Conservation (phyloP, 1,140 invertebrate genomes). For the Tetranychus cinnabarinus region DNA sequence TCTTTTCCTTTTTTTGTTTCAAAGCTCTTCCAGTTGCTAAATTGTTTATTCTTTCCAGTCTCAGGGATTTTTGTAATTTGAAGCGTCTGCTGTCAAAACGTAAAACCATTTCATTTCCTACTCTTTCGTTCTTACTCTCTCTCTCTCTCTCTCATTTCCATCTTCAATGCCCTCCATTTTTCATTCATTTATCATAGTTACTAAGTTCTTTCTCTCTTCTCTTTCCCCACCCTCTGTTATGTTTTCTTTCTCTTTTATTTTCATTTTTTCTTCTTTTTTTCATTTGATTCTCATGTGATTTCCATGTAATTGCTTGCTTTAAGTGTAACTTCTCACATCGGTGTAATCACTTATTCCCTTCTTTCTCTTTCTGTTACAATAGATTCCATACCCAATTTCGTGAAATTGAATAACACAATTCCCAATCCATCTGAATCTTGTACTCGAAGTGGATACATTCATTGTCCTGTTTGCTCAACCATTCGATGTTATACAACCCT, state of each 20-base stretch:
- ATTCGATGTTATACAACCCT: conserved; percentile 7
- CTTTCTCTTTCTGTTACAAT: background rate
- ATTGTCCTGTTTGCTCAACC: conserved; percentile 5
- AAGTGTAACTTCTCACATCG: background rate
- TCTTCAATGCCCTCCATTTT: background rate
- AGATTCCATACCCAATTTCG: background rate
- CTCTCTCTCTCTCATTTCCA: background rate
- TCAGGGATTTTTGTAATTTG: too few species aligned
- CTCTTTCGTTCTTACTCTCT: background rate
- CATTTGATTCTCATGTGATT: background rate
- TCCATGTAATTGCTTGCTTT: background rate
- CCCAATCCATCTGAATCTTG: conserved; percentile 1
- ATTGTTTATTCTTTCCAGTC: too few species aligned
- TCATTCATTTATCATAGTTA: background rate
- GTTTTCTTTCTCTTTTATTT: background rate
- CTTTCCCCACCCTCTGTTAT: background rate
- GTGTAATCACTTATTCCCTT: background rate
- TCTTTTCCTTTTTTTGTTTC: too few species aligned
- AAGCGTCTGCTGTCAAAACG: too few species aligned
- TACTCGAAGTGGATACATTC: conserved; percentile 3
- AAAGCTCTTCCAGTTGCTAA: too few species aligned
- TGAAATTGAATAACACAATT: background rate
- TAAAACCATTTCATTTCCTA: too few species aligned
- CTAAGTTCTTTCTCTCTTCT: background rate
- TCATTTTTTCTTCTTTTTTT: background rate